Evolutionary conservation across 2,797 vertebrate species (phyloP), one percentile per base, ranked within the genome.

Genomic region (Pyrocephalus nanus): DNA sequence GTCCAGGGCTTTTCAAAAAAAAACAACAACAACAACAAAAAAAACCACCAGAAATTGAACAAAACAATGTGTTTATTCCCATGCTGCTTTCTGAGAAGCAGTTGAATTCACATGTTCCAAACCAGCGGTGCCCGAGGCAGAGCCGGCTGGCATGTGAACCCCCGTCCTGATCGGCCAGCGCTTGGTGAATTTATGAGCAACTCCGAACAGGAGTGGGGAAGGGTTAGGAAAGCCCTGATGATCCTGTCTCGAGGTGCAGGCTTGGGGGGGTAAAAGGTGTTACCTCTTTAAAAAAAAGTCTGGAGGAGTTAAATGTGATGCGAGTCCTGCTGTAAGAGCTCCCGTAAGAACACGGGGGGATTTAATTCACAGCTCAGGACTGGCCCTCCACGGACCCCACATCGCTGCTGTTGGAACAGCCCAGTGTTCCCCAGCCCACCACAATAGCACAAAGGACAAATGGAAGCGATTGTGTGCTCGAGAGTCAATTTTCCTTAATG

Each of bases 51-150:
- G 82, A 91, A 96, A 95, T 81, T 94, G 95, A 95, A 92, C 79
- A 94, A 96, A 97, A 92, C 96, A 96, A 95, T 95, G 87, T 92
- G 95, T 92, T 96, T 96, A 96, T 93, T 96, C 95, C 91, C 89
- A 96, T 95, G 95, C 91, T 94, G 90, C 92, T 92, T 96, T 97
- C 95, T 96, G 95, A 96, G 93, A 96, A 95, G 95, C 91, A 86
- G 79, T 86, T 95, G 92, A 79, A 86, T 87, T 96, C 87, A 62
- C 93, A 96, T 95, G 90, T 95, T 96, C 96, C 95, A 96, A 90
- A 94, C 70, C 85, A 96, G 75, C 76, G 72, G 85, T 89, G 95
- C 95, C 95, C 0, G 61, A 91, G 96, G 95, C 94, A 94, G 87
- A 36, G 25, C 55, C 42, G 1, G 83, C 86, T 94, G 87, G 92